Evolutionary conservation across 2,797 vertebrate genomes (phyloP).

Genomic region (Takifugu ocellatus): DNA sequence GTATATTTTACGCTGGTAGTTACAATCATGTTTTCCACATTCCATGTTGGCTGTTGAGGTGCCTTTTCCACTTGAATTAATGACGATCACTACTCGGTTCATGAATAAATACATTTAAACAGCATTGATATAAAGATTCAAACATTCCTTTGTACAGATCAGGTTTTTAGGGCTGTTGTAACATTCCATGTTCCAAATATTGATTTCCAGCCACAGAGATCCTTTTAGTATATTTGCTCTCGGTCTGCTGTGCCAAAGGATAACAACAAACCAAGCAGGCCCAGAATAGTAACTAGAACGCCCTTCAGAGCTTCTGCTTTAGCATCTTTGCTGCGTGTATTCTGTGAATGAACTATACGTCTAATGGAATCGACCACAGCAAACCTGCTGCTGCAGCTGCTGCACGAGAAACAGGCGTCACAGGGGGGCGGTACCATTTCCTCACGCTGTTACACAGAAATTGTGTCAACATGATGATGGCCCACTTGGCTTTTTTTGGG

Average conservation of each 20-base stretch:
- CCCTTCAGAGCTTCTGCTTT: not conserved
- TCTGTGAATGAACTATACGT: too few relatives aligned
- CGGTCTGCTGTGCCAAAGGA: slow-evolving; percentile 30
- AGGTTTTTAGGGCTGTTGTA: slow-evolving; percentile 8
- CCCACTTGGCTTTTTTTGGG: not conserved
- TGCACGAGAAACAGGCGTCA: not conserved
- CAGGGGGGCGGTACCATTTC: not conserved
- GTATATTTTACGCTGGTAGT: too few relatives aligned
- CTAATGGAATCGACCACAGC: not conserved
- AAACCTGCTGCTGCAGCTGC: not conserved
- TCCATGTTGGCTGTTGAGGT: too few relatives aligned
- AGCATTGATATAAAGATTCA: too few relatives aligned
- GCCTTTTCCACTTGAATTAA: too few relatives aligned
- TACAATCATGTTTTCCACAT: too few relatives aligned
- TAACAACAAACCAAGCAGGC: slow-evolving; percentile 24
- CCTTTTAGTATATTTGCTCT: slow-evolving; percentile 40
- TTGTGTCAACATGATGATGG: not conserved
- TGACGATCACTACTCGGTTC: too few relatives aligned
- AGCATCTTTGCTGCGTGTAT: slow-evolving; percentile 5
- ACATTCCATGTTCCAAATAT: slow-evolving; percentile 30
- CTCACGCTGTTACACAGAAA: not conserved
- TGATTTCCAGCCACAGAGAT: slow-evolving; percentile 47
- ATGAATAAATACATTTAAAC: too few relatives aligned
- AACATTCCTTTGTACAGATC: too few relatives aligned
- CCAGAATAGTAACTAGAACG: slow-evolving; percentile 33